Evolutionary conservation across 2,113 vertebrate species (phyloP).

Genomic region (Gymnobelideus leadbeateri): DNA sequence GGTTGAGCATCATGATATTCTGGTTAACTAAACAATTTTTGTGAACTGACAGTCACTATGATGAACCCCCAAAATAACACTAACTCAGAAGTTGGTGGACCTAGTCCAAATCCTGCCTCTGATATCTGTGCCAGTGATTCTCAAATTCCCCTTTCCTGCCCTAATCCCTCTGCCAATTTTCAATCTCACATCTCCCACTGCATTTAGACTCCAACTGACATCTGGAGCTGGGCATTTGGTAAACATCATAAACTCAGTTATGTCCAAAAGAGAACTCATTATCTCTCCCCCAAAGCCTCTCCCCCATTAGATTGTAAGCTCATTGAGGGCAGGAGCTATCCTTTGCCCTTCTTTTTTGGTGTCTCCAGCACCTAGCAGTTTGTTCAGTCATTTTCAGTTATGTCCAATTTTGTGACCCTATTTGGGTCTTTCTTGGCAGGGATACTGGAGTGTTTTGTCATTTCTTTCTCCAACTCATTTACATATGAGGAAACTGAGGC

Average conservation of each 20-base stretch:
- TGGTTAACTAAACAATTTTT: neutral
- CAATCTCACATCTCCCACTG: neutral
- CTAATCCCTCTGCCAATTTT: neutral
- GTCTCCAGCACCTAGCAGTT: neutral
- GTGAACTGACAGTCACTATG: neutral
- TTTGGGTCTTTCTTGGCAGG: neutral
- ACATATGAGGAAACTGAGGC: no score
- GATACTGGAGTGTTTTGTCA: no score
- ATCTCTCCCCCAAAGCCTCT: neutral
- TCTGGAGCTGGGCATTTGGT: neutral
- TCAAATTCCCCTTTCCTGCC: neutral
- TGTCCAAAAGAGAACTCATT: neutral
- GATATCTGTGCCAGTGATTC: neutral
- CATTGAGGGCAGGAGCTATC: neutral
- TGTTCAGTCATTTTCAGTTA: neutral
- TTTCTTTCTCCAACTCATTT: no score
- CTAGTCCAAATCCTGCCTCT: neutral
- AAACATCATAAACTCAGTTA: neutral
- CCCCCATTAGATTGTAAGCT: neutral
- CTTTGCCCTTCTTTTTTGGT: neutral
- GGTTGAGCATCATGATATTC: neutral
- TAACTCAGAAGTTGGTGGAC: neutral
- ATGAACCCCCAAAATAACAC: neutral
- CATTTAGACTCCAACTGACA: neutral
- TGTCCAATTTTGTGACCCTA: neutral